Evolutionary conservation across 1,140 invertebrate genomes (phyloP), one percentile per base, ranked within the genome.

Genomic region (Brachionus rubens): DNA sequence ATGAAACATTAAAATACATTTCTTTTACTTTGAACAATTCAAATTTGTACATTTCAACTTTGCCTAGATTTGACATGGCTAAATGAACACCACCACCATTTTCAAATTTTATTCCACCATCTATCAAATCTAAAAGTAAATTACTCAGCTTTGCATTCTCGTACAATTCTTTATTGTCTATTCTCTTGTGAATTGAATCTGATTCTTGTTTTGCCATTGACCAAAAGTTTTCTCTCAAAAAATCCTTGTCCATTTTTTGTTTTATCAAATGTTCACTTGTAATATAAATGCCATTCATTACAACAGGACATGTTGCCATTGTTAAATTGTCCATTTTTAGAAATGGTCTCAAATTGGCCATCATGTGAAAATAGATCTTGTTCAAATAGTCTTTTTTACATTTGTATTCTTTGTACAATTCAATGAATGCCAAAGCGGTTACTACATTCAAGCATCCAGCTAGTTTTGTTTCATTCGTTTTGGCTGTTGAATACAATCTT

Each of bases 321-420:
- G 54, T 59, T 33, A 59, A 59, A 36, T 59, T 59, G 54, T 59
- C 54, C 10, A 59, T 59, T 12, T 36, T 59, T 5, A 59, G n/a
- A 40, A 59, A 59, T 36, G 54, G 54, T 59, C 54, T 59, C 33
- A 59, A 21, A 24, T 59, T 59, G 33, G 54, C 54, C 54, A 59
- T 33, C 54, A 59, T 59, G 30, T 59, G 54, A 36, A 59, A 59
- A 36, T 59, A 59, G 19, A 59, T 59, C 16, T 33, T 36, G 19
- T 59, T 30, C 1, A 19, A 36, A 7, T 36, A 21, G n/a, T 59
- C 36, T 33, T 36, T 59, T 3, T 59, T 33, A 59, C 54, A 59
- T 59, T 59, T 59, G 36, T 19, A 59, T 59, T 59, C 28, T 36
- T 21, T 59, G 28, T 59, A 59, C 28, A 59, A 3, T 59, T 59